Percentiles rank a stretch among this genome's conserved stretches.
These are phyloP conservation scores for Oncorhynchus keta DNA, from an alignment of 2,113 vertebrate species.

Conservation along the genomic window DNA sequence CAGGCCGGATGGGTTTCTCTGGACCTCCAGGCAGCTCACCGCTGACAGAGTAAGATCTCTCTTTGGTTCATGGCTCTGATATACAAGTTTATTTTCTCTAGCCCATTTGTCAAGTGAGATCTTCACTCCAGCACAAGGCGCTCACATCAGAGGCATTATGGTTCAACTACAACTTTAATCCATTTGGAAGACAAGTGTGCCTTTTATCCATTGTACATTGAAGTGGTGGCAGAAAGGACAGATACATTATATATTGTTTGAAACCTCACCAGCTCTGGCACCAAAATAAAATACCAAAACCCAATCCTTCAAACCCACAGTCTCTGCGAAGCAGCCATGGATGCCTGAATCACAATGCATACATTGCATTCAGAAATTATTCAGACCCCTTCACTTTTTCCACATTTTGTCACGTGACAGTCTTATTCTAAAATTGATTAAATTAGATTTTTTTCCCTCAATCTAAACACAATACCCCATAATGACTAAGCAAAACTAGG, in stretches of 20 bases:
- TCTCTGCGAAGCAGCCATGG: constrained; percentile 28
- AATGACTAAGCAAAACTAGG: no score
- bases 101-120: constrained; percentile 64
- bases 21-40: not conserved
- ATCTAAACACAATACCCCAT: no score
- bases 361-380: not conserved
- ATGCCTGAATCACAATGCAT: constrained; percentile 20
- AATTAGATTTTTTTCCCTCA: no score
- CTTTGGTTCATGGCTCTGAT: constrained; percentile 50
- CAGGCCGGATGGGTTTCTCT: not conserved
- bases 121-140: constrained; percentile 51
- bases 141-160: constrained; percentile 55
- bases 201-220: constrained; percentile 52
- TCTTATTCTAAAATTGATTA: no score
- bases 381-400: no score
- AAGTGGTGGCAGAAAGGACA: constrained; percentile 41
- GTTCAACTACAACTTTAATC: constrained; percentile 57
- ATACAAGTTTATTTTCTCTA: constrained; percentile 49
- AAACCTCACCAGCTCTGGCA: constrained; percentile 54
- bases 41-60: constrained; percentile 2
- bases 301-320: constrained; percentile 25
- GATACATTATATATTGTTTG: constrained; percentile 55
- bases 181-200: constrained; percentile 47
- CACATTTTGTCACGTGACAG: no score
- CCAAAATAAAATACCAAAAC: constrained; percentile 21